Evolutionary conservation across 1,140 invertebrate species (phyloP).

Genomic region (Glossosoma conforme): DNA sequence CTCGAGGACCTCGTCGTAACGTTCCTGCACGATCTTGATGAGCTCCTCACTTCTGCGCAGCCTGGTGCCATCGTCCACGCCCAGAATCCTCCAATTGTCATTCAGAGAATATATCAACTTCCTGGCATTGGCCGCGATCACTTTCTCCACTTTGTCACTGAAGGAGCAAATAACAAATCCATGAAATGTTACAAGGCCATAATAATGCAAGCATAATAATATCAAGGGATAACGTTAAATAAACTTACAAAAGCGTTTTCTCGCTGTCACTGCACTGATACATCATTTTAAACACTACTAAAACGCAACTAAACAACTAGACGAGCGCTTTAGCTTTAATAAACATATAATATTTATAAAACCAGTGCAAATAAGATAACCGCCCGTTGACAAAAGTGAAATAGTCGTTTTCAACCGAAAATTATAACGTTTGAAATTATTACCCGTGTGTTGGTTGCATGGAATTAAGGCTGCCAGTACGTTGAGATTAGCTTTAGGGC

Average conservation of each 20-base stretch:
- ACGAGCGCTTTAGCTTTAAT: too few relatives aligned
- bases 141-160: conserved; percentile 19
- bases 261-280: conserved; percentile 14
- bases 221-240: background rate
- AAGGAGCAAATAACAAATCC: background rate
- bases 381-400: too few relatives aligned
- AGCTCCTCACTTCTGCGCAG: conserved; percentile 16
- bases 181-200: conserved; percentile 1
- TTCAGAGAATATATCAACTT: conserved; percentile 25
- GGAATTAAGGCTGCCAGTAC: too few relatives aligned
- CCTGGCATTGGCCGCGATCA: conserved; percentile 23
- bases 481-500: too few relatives aligned
- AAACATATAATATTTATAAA: too few relatives aligned
- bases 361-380: too few relatives aligned
- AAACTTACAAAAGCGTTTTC: conserved; percentile 14
- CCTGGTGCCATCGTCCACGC: conserved; percentile 21
- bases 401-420: too few relatives aligned
- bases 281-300: conserved; percentile 4
- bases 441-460: too few relatives aligned
- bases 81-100: conserved; percentile 25
- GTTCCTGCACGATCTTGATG: conserved; percentile 25
- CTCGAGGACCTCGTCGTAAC: conserved; percentile 27
- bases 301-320: background rate
- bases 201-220: conserved; percentile 1
- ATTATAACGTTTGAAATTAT: too few relatives aligned